Percentiles rank a stretch among this genome's conserved stretches.
Conservation (phyloP, 2,888 invertebrate genomes). For the Atethmia centrago region DNA sequence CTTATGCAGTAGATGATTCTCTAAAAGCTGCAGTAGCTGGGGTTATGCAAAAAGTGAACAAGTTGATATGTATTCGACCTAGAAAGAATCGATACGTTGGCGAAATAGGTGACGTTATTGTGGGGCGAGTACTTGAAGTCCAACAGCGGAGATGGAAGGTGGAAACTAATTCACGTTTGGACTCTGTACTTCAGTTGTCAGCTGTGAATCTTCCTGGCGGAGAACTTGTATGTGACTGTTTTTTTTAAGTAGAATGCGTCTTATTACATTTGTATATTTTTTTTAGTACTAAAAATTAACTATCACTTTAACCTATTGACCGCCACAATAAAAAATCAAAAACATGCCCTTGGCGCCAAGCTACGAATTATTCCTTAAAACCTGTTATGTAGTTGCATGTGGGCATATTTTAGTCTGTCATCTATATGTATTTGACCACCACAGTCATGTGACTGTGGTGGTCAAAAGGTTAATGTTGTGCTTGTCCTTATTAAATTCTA, state of each 20-base stretch:
- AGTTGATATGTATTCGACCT: slow-evolving; percentile 97
- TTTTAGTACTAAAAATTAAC: too few species aligned
- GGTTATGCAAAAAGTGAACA: slow-evolving; percentile 97
- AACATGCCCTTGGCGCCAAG: too few species aligned
- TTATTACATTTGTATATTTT: too few species aligned
- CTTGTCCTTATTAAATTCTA: background rate
- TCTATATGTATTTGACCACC: too few species aligned
- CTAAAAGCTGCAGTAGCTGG: slow-evolving; percentile 98
- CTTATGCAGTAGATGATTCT: slow-evolving; percentile 95
- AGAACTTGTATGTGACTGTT: slow-evolving; percentile 93
- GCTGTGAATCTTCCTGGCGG: slow-evolving; percentile 99
- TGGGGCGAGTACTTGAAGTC: slow-evolving; percentile 98
- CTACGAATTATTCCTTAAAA: too few species aligned
- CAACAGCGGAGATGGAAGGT: slow-evolving; percentile 98
- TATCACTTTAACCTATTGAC: too few species aligned
- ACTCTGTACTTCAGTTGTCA: slow-evolving; percentile 96
- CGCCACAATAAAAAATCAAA: too few species aligned
- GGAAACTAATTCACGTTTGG: slow-evolving; percentile 97
- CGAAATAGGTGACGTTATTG: slow-evolving; percentile 99
- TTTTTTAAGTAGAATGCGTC: too few species aligned
- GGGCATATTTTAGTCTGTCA: too few species aligned
- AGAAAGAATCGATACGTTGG: slow-evolving; percentile 97
- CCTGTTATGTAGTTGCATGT: too few species aligned
- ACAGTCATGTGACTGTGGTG: too few species aligned
- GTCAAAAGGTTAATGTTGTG: background rate